phyloP scores from a whole-genome alignment of 2,888 invertebrate species.

The Sepiola atlantica region DNA sequence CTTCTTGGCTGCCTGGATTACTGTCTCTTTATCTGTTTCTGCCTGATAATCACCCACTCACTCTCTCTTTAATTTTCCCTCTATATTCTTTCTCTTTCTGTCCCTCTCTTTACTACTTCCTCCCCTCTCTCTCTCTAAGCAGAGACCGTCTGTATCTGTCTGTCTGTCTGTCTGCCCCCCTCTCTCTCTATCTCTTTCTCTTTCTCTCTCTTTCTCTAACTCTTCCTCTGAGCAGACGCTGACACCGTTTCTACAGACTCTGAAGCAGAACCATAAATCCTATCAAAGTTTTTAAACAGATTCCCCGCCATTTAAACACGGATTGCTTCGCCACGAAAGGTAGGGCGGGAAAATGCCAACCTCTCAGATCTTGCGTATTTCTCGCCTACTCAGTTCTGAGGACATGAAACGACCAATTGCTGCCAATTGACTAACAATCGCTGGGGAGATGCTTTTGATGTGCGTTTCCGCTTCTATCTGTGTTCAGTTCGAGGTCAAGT shows the following conservation, averaged over 20 bases:
- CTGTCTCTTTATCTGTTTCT: too few species aligned
- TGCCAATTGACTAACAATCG: neutral
- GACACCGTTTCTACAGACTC: neutral
- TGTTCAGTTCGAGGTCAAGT: slow-evolving; percentile 15
- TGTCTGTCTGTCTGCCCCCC: too few species aligned
- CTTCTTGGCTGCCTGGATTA: too few species aligned
- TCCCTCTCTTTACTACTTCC: neutral
- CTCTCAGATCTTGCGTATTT: neutral
- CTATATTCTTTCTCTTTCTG: neutral
- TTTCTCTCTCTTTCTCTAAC: neutral
- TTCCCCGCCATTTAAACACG: neutral
- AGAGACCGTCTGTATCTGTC: too few species aligned
- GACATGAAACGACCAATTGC: slow-evolving; percentile 5
- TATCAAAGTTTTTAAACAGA: neutral
- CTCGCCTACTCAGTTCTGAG: neutral
- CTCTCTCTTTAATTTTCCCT: neutral
- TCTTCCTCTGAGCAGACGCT: neutral
- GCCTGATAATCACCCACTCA: too few species aligned
- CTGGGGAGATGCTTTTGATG: neutral
- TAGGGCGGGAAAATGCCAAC: neutral
- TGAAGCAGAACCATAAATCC: neutral
- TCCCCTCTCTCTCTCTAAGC: neutral
- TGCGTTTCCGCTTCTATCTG: neutral
- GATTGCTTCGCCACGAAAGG: neutral
- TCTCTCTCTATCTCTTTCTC: neutral